Percentiles rank a stretch among this genome's conserved stretches.
These are phyloP conservation scores for Beris chalybata DNA, from an alignment of 2,888 invertebrate species.

Conservation along the genomic window DNA sequence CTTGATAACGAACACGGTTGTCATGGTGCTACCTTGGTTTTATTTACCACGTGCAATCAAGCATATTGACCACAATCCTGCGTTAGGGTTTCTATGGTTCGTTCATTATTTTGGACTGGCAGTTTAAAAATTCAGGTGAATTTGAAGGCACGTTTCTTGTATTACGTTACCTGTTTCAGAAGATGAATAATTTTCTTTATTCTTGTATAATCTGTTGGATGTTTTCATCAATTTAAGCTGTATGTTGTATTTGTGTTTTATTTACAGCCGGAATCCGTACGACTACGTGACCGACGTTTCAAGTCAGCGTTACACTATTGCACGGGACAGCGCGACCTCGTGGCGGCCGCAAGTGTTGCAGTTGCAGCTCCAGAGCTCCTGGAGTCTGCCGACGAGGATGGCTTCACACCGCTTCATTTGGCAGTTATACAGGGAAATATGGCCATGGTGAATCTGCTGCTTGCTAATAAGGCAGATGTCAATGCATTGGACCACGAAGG, in stretches of 20 bases:
- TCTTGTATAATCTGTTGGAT: not conserved
- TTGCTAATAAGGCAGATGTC: slow-evolving; percentile 87
- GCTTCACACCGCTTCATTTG: slow-evolving; percentile 92
- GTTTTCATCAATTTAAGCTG: not conserved
- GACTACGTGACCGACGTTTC: slow-evolving; percentile 76
- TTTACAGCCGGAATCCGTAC: slow-evolving; percentile 63
- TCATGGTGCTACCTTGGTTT: slow-evolving; percentile 6
- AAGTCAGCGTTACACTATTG: slow-evolving; percentile 94
- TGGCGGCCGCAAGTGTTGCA: slow-evolving; percentile 74
- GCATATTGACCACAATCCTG: not conserved
- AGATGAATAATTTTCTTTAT: not conserved
- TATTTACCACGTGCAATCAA: slow-evolving; percentile 11
- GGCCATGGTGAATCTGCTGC: slow-evolving; percentile 79
- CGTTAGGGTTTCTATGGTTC: slow-evolving; percentile 13
- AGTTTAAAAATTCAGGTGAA: too few relatives aligned
- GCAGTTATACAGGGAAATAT: slow-evolving; percentile 93
- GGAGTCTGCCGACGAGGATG: slow-evolving; percentile 86
- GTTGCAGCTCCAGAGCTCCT: slow-evolving; percentile 85
- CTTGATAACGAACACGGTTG: not conserved
- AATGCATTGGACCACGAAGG: slow-evolving; percentile 90
- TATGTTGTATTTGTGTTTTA: slow-evolving; percentile 31
- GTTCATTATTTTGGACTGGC: too few relatives aligned
- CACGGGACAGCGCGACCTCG: slow-evolving; percentile 61
- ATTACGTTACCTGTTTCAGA: not conserved
- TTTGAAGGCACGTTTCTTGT: too few relatives aligned